Evolutionary conservation across 2,888 invertebrate genomes (phyloP), one percentile per base, ranked within the genome.

Genomic region (Lasioglossum calceatum): DNA sequence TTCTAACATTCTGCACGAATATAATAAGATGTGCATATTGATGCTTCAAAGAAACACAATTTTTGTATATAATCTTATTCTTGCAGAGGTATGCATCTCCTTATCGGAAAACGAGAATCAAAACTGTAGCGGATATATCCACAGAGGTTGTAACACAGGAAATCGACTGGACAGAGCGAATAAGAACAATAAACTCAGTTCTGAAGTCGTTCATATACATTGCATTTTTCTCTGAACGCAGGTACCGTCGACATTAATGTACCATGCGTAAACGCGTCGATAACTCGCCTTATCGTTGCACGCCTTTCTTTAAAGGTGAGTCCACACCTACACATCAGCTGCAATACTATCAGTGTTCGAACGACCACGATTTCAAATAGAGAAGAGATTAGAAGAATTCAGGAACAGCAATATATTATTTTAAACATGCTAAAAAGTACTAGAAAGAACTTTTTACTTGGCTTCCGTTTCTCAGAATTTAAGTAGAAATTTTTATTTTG

Each of bases 261-360:
- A 70, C 36, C 23, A n/a, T 16, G 75, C 14, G 79, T 70, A 58
- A 84, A 77, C 67, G 73, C 84, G 80, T 77, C 72, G 77, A 74
- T 80, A 80, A 61, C 36, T 32, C 27, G 44, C 39, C 61, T 85
- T 85, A 85, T 85, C 85, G 36, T 64, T 61, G 39, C 73, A 44
- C 50, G 39, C 47, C n/a, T 77, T 79, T 80, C 47, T 58, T 77
- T 58, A 85, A 82, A 77, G 73, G 64, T 44, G 8, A 19, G 47
- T 50, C 16, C 32, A 19, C 32, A 50, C 32, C 73, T 8, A 10
- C 39, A 70, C 8, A 70, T 36, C 3, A 32, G 23, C 8, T 19
- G 3, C 4, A 16, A 16, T 2, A 64, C 2, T 61, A 32, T 1
- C 12, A 64, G 32, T 5, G 32, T 16, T 32, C 27, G 16, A 64